Evolutionary conservation across 2,113 vertebrate species (phyloP).

Genomic region (Cygnus buccinator): DNA sequence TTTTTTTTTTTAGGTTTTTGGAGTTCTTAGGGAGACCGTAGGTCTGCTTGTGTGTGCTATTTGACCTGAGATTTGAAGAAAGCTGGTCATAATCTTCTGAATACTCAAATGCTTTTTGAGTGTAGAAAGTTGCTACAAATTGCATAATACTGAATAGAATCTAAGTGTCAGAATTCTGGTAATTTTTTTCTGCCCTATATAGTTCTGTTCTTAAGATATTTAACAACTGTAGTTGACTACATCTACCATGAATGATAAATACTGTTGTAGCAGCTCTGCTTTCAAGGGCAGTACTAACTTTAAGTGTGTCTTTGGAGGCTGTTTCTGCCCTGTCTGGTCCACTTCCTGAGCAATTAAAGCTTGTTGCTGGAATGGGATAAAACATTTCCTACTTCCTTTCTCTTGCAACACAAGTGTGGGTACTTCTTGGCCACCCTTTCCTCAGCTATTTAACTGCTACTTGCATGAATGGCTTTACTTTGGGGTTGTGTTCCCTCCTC

Average conservation of each 20-base stretch:
- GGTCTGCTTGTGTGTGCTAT: background rate
- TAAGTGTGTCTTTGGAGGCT: background rate
- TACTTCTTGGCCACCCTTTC: background rate
- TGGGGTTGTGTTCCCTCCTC: background rate
- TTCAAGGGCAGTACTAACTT: background rate
- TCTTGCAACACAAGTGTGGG: background rate
- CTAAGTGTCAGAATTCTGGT: background rate
- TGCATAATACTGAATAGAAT: background rate
- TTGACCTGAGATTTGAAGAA: background rate
- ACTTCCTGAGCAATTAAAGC: background rate
- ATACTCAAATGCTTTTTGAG: background rate
- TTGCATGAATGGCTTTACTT: background rate
- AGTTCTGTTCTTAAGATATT: background rate
- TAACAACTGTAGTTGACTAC: background rate
- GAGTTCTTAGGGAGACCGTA: background rate
- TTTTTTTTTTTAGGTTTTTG: background rate
- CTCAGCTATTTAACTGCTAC: background rate
- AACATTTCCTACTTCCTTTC: background rate
- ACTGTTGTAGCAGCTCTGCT: background rate
- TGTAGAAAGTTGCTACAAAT: background rate
- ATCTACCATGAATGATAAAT: background rate
- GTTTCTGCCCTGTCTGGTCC: background rate
- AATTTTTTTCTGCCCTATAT: background rate
- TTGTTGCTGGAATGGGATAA: background rate
- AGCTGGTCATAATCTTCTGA: background rate